Evolutionary conservation across 2,888 invertebrate genomes (phyloP), one percentile per base, ranked within the genome.

Genomic region (Lasioglossum villosulum): DNA sequence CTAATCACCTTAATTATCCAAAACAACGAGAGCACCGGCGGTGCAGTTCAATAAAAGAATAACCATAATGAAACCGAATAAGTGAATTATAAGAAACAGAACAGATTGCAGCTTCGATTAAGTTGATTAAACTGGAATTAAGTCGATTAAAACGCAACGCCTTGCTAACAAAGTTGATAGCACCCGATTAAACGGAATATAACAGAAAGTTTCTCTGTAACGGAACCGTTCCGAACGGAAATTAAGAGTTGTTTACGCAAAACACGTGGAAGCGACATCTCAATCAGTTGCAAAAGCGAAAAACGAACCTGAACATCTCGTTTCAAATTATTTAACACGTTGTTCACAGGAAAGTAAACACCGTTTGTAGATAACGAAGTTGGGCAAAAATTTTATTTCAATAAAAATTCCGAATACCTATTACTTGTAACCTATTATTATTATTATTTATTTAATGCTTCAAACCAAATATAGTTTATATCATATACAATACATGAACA

Each of bases 121-220:
- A 59, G 72, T 83, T 83, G 84, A 83, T 83, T 83, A 76, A 83
- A 70, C 77, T 83, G 83, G 77, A 83, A 83, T 83, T 83, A 83
- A 83, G 73, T 83, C 84, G 77, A 83, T 83, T 83, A 83, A 68
- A 83, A 73, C 83, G 83, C 56, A 39, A 56, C 30, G 66, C 30
- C 68, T 73, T 59, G 76, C 83, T 83, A 83, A 83, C 68, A 83
- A 83, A 83, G 72, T 66, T 75, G 83, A 83, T 83, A 72, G 76
- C 72, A 34, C 52, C 72, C 76, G 76, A 83, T 83, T 83, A 72
- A 76, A 72, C 71, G 52, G 66, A 34, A 63, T 8, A 52, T 56
- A 83, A 73, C 83, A 45, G 63, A 4, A 42, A 27, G 76, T 80
- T 14, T 59, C n/a, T 16, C 48, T 34, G 52, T 42, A 42, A 10